phyloP scores from a whole-genome alignment of 2,797 vertebrate species.

The Jordanella pulchra region DNA sequence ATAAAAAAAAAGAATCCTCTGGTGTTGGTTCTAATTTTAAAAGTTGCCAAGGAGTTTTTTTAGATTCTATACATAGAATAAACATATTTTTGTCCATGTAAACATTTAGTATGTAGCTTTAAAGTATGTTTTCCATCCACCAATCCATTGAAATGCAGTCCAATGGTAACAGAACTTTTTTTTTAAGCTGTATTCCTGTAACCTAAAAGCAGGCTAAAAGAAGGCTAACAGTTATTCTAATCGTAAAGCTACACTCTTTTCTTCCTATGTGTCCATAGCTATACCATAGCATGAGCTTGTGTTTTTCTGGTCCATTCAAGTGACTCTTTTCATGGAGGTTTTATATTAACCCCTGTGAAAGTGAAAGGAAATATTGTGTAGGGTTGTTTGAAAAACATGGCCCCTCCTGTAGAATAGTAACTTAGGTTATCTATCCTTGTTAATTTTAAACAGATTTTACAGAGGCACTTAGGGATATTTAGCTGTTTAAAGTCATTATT shows the following conservation, averaged over 20 bases:
- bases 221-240: no score
- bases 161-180: not conserved
- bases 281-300: not conserved
- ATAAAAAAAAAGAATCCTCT: constrained; percentile 40
- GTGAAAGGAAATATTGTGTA: not conserved
- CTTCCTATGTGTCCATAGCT: not conserved
- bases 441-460: not conserved
- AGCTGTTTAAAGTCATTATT: not conserved
- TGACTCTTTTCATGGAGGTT: not conserved
- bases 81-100: not conserved
- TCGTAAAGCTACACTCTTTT: not conserved
- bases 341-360: not conserved
- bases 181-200: not conserved
- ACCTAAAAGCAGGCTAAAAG: not conserved
- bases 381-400: not conserved
- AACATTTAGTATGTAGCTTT: not conserved
- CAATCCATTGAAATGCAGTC: not conserved
- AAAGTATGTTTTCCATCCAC: not conserved
- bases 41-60: constrained; percentile 1
- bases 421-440: not conserved
- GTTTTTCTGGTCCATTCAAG: not conserved
- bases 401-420: not conserved
- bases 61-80: not conserved
- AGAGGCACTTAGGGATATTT: not conserved
- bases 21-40: not conserved